Conservation (phyloP, 2,888 invertebrate species). For the Steinernema scapterisci region DNA sequence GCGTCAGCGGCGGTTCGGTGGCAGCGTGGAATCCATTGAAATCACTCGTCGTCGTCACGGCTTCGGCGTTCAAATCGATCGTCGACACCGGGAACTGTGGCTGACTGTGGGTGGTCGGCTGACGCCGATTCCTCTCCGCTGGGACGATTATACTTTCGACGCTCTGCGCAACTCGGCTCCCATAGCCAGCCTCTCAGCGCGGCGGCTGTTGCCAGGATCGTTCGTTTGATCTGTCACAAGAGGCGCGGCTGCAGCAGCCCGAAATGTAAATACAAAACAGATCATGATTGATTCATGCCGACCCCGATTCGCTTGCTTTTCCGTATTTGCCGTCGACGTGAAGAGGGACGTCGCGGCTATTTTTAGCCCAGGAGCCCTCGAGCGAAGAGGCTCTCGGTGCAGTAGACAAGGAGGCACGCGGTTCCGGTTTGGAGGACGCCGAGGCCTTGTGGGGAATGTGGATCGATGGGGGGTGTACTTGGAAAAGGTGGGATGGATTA, state of each 20-base stretch:
- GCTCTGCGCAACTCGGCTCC: background rate
- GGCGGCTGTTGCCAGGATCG: background rate
- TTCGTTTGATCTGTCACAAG: constrained; percentile 23
- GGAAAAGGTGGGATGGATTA: too few relatives aligned
- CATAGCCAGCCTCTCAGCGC: background rate
- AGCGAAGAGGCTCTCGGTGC: background rate
- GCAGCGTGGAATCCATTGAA: background rate
- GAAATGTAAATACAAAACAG: constrained; percentile 29
- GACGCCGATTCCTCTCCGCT: background rate
- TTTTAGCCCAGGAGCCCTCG: constrained; percentile 4
- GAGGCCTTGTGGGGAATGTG: background rate
- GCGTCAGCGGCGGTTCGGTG: background rate
- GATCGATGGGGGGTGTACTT: background rate
- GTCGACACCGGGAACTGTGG: background rate
- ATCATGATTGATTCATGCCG: constrained; percentile 30
- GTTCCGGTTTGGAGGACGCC: background rate
- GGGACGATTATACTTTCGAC: background rate
- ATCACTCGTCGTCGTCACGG: background rate
- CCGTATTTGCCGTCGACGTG: constrained; percentile 4
- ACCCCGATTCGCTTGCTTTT: background rate
- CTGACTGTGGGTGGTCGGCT: background rate
- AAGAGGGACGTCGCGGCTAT: background rate
- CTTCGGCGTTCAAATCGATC: constrained; percentile 20
- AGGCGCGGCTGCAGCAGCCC: background rate
- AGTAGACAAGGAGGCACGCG: background rate